These are phyloP conservation scores for Mirza zaza DNA, from an alignment of 2,113 vertebrate species.

Conservation along the genomic window DNA sequence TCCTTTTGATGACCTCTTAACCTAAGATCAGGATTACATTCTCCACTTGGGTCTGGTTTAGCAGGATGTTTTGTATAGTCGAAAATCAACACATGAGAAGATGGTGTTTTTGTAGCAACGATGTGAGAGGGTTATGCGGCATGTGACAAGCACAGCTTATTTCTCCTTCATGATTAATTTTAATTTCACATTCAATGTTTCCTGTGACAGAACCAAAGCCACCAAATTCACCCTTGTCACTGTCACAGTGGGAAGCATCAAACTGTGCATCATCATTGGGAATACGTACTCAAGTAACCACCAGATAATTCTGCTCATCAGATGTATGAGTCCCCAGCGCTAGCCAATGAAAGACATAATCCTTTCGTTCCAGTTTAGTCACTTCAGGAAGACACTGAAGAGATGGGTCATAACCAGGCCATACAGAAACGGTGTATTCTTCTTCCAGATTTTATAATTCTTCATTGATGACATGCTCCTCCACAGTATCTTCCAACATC, in stretches of 20 bases:
- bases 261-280: constrained; percentile 94
- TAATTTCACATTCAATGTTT: constrained; percentile 95
- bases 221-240: constrained; percentile 95
- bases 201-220: constrained; percentile 95
- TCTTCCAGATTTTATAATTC: constrained; percentile 98
- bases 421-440: constrained; percentile 94
- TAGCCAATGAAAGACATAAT: constrained; percentile 93
- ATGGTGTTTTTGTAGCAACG: constrained; percentile 95
- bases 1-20: constrained; percentile 96
- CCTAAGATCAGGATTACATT: constrained; percentile 93
- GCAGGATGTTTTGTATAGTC: constrained; percentile 95
- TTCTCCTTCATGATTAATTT: constrained; percentile 97
- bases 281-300: constrained; percentile 95
- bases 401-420: constrained; percentile 94
- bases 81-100: constrained; percentile 94
- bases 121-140: constrained; percentile 92
- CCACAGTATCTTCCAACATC: constrained; percentile 93
- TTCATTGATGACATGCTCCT: constrained; percentile 94
- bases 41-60: constrained; percentile 94
- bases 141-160: constrained; percentile 95
- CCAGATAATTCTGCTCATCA: constrained; percentile 96
- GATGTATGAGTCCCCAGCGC: constrained; percentile 94
- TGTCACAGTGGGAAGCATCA: constrained; percentile 92
- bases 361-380: constrained; percentile 94
- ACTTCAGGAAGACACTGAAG: constrained; percentile 96